phyloP scores from a whole-genome alignment of 2,888 invertebrate genomes.

The Gasteruption jaculator region DNA sequence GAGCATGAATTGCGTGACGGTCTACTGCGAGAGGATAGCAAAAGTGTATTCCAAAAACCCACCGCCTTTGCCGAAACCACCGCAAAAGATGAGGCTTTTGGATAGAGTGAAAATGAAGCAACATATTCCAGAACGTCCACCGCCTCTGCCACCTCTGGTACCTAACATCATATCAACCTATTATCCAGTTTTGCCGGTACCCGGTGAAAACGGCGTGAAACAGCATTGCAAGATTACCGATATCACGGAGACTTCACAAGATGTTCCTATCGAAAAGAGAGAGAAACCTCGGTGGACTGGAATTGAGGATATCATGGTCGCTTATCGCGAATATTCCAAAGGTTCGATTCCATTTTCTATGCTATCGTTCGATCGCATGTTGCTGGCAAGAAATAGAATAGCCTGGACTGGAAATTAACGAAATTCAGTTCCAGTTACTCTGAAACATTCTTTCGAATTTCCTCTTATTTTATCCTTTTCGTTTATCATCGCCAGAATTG shows the following conservation, averaged over 20 bases:
- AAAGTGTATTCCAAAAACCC: constrained; percentile 43
- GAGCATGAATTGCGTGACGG: constrained; percentile 52
- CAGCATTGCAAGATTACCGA: constrained; percentile 38
- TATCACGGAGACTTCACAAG: constrained; percentile 28
- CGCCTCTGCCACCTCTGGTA: constrained; percentile 40
- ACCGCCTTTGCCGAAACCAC: constrained; percentile 36
- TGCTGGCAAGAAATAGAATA: too few relatives aligned
- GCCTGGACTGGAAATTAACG: too few relatives aligned
- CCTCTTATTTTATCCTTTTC: too few relatives aligned
- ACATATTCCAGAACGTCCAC: constrained; percentile 35
- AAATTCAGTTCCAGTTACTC: too few relatives aligned
- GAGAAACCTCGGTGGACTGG: constrained; percentile 44
- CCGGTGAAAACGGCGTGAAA: constrained; percentile 42
- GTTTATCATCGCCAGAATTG: too few relatives aligned
- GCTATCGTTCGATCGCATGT: too few relatives aligned
- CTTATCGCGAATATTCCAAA: constrained; percentile 46
- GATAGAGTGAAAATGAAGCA: constrained; percentile 39
- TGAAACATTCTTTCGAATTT: too few relatives aligned
- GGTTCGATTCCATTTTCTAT: constrained; percentile 36
- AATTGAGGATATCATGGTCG: constrained; percentile 44
- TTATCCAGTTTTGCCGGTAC: constrained; percentile 36
- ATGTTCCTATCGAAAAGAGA: constrained; percentile 23
- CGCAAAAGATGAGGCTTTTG: constrained; percentile 43
- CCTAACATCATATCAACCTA: constrained; percentile 36
- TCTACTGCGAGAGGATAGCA: constrained; percentile 51